These are phyloP conservation scores for Pogonus chalceus DNA, from an alignment of 1,140 invertebrate genomes.

Conservation along the genomic window DNA sequence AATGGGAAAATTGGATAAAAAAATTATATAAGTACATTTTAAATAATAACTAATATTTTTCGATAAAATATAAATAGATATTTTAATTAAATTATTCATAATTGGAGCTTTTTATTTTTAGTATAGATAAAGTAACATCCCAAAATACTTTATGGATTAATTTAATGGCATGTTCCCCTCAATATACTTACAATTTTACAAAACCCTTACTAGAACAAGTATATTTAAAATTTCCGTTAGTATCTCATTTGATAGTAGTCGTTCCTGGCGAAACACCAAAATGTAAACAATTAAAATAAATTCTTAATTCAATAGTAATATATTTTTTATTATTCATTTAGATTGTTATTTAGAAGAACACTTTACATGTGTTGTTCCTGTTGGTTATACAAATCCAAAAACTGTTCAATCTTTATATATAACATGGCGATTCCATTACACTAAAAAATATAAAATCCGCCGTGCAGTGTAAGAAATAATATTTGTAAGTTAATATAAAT, in stretches of 20 bases:
- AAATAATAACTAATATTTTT: conserved; percentile 14
- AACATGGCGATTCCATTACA: conserved; percentile 32
- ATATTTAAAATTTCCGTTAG: conserved; percentile 39
- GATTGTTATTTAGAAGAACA: conserved; percentile 19
- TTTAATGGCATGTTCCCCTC: conserved; percentile 39
- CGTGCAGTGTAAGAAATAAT: conserved; percentile 37
- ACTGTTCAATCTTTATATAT: conserved; percentile 29
- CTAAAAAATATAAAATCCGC: conserved; percentile 39
- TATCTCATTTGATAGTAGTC: conserved; percentile 42
- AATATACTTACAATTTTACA: conserved; percentile 38
- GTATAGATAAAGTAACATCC: conserved; percentile 31
- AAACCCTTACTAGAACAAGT: conserved; percentile 39
- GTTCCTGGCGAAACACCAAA: conserved; percentile 32
- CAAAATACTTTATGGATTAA: conserved; percentile 46
- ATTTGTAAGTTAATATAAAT: neutral
- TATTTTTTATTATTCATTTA: conserved; percentile 12
- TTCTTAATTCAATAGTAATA: neutral
- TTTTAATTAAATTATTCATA: neutral
- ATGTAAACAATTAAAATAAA: conserved; percentile 21
- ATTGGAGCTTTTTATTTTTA: neutral
- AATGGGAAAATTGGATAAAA: conserved; percentile 43
- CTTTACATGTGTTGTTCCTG: conserved; percentile 21
- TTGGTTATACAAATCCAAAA: neutral
- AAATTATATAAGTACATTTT: conserved; percentile 39
- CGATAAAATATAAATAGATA: conserved; percentile 18